Evolutionary conservation across 2,113 vertebrate genomes (phyloP).

Genomic region (Morphnarchus princeps): DNA sequence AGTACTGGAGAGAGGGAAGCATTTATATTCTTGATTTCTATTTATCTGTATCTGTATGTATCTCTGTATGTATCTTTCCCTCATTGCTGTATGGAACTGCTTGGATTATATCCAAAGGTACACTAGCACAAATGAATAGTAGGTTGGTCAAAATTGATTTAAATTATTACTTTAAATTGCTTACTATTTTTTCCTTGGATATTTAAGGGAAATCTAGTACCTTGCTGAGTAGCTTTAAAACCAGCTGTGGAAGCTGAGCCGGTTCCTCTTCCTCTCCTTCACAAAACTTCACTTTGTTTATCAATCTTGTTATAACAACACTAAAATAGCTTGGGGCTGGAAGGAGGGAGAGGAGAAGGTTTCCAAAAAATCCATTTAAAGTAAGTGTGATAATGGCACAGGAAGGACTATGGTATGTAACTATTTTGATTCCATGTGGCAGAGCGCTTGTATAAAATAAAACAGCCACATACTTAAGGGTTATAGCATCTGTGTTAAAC

Average conservation of each 20-base stretch:
- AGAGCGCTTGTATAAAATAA: background rate
- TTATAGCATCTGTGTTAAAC: background rate
- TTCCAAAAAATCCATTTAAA: conserved; percentile 23
- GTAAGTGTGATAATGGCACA: conserved; percentile 26
- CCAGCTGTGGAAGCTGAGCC: background rate
- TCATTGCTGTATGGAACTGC: background rate
- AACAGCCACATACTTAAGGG: background rate
- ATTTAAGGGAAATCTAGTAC: background rate
- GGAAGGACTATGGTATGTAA: background rate
- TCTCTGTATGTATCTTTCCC: background rate
- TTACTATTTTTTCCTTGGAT: background rate
- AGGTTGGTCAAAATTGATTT: background rate
- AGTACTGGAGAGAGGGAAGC: background rate
- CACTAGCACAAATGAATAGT: background rate
- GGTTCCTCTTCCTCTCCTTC: background rate
- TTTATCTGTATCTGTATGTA: background rate
- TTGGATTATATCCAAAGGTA: background rate
- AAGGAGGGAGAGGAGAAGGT: background rate
- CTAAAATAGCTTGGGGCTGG: conserved; percentile 5
- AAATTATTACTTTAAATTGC: background rate
- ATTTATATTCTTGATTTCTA: background rate
- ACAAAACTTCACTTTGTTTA: background rate
- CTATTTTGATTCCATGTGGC: background rate
- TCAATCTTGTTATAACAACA: background rate
- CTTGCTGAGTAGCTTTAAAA: background rate